Evolutionary conservation across 2,797 vertebrate genomes (phyloP).

Genomic region (Anguilla anguilla): DNA sequence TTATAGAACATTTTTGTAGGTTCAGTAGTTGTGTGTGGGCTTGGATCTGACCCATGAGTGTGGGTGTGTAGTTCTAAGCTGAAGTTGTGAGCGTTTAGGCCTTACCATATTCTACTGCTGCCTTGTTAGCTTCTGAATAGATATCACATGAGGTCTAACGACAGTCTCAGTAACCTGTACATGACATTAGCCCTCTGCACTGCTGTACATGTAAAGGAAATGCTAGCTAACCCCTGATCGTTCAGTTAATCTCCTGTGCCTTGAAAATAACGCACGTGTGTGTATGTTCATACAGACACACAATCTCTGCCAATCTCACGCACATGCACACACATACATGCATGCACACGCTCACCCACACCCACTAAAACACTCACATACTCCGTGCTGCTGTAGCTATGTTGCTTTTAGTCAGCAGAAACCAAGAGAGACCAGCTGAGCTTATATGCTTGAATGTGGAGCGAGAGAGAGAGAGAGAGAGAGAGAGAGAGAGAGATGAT

Average conservation of each 20-base stretch:
- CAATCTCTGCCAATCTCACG: not conserved
- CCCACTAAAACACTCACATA: not conserved
- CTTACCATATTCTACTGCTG: not conserved
- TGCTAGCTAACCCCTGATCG: not conserved
- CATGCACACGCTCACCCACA: not conserved
- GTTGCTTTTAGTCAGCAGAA: not conserved
- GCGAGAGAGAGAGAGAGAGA: constrained; percentile 18
- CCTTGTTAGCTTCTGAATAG: not conserved
- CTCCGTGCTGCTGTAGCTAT: not conserved
- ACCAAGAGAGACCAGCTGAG: constrained; percentile 9
- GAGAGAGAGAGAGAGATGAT: constrained; percentile 38
- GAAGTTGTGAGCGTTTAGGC: not conserved
- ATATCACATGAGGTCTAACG: not conserved
- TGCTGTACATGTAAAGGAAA: not conserved
- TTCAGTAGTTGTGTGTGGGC: not conserved
- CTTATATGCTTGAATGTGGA: constrained; percentile 12
- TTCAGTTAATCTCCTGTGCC: not conserved
- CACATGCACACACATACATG: not conserved
- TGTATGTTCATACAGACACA: not conserved
- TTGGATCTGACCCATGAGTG: no score
- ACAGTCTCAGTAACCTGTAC: not conserved
- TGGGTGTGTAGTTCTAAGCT: no score
- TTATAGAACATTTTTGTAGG: not conserved
- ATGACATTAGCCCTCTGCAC: not conserved
- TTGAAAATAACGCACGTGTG: not conserved